A percentile compares a stretch with the other conserved stretches of the same genome.
phyloP scores from a whole-genome alignment of 2,113 vertebrate species.

The Oreochromis tanganicae region DNA sequence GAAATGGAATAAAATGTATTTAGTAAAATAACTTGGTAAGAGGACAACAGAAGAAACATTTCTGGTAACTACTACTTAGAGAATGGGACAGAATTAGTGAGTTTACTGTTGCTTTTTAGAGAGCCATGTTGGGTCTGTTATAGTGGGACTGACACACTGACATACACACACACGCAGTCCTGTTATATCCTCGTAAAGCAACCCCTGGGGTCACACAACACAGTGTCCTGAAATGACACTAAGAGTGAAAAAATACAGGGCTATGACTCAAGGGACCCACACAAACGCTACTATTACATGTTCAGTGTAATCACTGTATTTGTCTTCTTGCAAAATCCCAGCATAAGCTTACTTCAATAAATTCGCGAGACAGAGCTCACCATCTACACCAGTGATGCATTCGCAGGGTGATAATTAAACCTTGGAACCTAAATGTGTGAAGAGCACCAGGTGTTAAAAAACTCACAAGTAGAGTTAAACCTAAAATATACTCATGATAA shows the following conservation, averaged over 20 bases:
- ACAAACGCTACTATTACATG: neutral
- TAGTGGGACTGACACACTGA: neutral
- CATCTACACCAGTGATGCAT: neutral
- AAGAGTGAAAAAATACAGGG: neutral
- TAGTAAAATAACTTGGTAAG: neutral
- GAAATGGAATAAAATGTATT: neutral
- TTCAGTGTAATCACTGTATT: neutral
- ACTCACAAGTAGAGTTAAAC: neutral
- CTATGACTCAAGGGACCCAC: neutral
- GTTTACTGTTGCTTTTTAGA: neutral
- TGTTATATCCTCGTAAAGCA: conserved; percentile 13
- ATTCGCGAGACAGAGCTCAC: neutral
- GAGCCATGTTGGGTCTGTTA: neutral
- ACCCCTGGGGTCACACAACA: neutral
- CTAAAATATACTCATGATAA: neutral
- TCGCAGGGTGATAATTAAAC: neutral
- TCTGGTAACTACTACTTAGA: neutral
- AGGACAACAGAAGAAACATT: neutral
- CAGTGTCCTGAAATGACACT: conserved; percentile 8
- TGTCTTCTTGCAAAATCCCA: neutral
- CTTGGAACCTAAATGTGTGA: neutral
- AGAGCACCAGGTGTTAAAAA: neutral
- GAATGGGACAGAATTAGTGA: conserved; percentile 22
- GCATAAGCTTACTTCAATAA: neutral
- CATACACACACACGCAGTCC: neutral